Conservation (phyloP, 2,113 vertebrate species). For the Mustelus asterias region DNA sequence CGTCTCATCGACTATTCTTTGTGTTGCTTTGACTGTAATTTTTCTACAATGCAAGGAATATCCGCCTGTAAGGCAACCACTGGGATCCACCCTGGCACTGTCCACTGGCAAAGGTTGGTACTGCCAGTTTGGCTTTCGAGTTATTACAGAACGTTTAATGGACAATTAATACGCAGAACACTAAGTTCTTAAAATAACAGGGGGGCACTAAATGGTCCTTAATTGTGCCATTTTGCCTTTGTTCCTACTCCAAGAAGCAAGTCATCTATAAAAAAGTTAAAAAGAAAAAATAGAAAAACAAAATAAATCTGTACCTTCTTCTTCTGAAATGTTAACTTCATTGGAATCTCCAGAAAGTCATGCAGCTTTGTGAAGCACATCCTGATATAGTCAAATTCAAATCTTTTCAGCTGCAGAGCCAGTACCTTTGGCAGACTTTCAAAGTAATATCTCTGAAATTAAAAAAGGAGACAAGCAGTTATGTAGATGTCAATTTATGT, state of each 20-base stretch:
- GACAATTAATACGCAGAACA: no score
- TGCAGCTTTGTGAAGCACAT: background rate
- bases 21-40: no score
- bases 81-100: no score
- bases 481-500: background rate
- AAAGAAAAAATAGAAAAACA: background rate
- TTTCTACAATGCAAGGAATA: no score
- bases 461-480: background rate
- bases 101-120: no score
- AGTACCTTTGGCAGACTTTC: conserved; percentile 17
- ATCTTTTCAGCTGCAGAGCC: conserved; percentile 25
- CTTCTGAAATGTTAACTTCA: background rate
- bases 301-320: background rate
- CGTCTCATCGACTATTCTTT: no score
- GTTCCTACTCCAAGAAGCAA: background rate
- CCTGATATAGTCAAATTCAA: background rate
- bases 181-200: background rate
- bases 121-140: no score
- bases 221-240: background rate
- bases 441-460: conserved; percentile 4
- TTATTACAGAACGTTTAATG: no score
- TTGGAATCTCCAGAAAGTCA: background rate
- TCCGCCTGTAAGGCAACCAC: no score
- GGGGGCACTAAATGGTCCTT: background rate
- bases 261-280: background rate